Evolutionary conservation across 1,140 invertebrate species (phyloP).

Genomic region (Rhagoletis pomonella): DNA sequence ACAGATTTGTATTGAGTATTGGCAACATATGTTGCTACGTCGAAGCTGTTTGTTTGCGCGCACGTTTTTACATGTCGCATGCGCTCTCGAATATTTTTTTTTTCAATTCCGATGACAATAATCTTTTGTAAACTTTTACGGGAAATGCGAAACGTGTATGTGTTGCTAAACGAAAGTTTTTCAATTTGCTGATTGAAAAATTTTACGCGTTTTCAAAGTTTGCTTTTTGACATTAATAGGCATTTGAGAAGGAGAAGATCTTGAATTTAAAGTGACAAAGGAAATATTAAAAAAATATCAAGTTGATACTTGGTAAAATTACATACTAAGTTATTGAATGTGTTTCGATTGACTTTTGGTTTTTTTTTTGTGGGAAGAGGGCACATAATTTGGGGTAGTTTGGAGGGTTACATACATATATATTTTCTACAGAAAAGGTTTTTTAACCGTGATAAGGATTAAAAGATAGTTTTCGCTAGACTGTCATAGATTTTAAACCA

Average conservation of each 20-base stretch:
- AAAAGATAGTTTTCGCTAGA: no score
- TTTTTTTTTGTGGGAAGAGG: no score
- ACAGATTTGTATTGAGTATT: constrained; percentile 4
- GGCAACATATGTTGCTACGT: constrained; percentile 24
- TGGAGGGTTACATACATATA: no score
- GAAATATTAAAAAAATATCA: neutral
- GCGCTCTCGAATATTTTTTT: neutral
- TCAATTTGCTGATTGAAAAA: constrained; percentile 49
- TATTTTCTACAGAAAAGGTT: no score
- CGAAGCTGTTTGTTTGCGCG: constrained; percentile 13
- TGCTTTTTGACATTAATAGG: constrained; percentile 14
- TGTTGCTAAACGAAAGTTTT: constrained; percentile 48
- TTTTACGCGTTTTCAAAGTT: constrained; percentile 26
- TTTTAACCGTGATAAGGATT: no score
- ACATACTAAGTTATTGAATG: no score
- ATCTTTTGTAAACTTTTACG: constrained; percentile 45
- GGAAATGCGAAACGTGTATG: constrained; percentile 21
- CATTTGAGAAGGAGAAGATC: neutral
- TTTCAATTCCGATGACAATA: constrained; percentile 11
- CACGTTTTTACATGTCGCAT: neutral
- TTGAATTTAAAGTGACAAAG: neutral
- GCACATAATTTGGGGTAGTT: no score
- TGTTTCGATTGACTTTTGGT: no score
- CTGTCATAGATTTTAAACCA: no score
- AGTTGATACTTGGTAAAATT: neutral